Percentiles rank a stretch among this genome's conserved stretches.
Conservation (phyloP, 2,888 invertebrate species). For the Thalpophila matura region DNA sequence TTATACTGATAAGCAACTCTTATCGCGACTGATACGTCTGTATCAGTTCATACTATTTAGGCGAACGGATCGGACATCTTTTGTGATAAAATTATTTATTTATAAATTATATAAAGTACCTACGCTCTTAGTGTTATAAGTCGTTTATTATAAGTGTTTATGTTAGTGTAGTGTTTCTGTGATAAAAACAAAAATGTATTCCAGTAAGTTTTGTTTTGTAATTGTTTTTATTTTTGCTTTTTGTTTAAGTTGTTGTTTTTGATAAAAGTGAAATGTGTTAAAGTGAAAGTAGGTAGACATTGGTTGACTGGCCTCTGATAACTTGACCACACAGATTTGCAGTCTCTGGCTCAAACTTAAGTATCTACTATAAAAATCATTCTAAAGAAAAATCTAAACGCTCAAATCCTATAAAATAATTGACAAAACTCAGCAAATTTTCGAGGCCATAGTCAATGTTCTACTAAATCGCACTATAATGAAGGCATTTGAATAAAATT, state of each 20-base stretch:
- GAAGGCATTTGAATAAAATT: not conserved
- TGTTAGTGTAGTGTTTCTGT: slow-evolving; percentile 10
- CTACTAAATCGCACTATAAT: not conserved
- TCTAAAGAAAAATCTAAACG: no score
- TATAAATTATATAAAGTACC: no score
- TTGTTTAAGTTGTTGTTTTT: not conserved
- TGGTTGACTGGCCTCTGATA: not conserved
- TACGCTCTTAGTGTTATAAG: slow-evolving; percentile 5
- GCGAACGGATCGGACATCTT: slow-evolving; percentile 30
- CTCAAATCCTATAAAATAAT: not conserved
- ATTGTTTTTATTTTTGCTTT: not conserved
- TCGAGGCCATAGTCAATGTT: not conserved
- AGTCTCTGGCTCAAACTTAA: no score
- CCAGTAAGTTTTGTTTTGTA: slow-evolving; percentile 65
- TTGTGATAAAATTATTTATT: slow-evolving; percentile 17
- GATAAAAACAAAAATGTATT: slow-evolving; percentile 63
- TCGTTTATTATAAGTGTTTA: slow-evolving; percentile 13
- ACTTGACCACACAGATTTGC: no score
- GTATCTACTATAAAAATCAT: no score
- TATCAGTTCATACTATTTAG: slow-evolving; percentile 43
- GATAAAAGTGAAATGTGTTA: not conserved
- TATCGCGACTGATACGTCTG: slow-evolving; percentile 50
- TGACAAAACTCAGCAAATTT: not conserved
- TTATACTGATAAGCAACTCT: slow-evolving; percentile 50
- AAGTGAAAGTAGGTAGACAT: not conserved